Evolutionary conservation across 2,797 vertebrate genomes (phyloP), one percentile per base, ranked within the genome.

Genomic region (Gambusia yucatana): DNA sequence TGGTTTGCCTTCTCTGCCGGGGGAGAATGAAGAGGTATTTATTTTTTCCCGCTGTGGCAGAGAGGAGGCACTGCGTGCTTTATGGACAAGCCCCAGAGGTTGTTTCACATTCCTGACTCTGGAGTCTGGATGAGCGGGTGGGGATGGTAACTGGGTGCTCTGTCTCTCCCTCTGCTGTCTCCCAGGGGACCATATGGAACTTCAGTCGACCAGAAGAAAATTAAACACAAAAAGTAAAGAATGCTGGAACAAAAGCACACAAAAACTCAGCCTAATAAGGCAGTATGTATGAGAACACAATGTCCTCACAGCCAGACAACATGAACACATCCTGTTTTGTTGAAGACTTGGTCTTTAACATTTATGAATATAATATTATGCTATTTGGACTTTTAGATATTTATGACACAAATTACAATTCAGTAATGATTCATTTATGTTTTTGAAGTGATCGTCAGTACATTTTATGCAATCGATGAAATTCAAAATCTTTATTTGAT

Each of bases 121-220:
- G 89, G 92, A 90, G 95, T 87, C 94, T 94, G 97, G 96, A 94
- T 95, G 94, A 90, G 84, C 93, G 81, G 96, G 96, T 93, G 89
- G 75, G 28, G 87, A 94, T 96, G 97, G 96, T 92, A 90, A 95
- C 91, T 73, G 92, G 96, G 96, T 94, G 86, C 83, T 77, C 36
- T 13, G 25, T 8, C 77, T 77, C 87, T 85, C 82, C 73, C 73
- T 75, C 80, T 52, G 2, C 30, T 0, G 55, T 80, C 87, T 91
- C 89, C 86, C 89, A 41, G 72, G 89, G 87, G 90, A 89, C 86
- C 82, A 25, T 0, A 52, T 77, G 36, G 41, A 73, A 77, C 79
- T 77, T 8, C n/a, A 44, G 81, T 11, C 72, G 43, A 77, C 28
- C n/a, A n/a, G 44, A 69, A 44, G 72, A 36, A 75, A 39, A 70